These are phyloP conservation scores for Epinotia bilunana DNA, from an alignment of 2,888 invertebrate species.

Conservation along the genomic window DNA sequence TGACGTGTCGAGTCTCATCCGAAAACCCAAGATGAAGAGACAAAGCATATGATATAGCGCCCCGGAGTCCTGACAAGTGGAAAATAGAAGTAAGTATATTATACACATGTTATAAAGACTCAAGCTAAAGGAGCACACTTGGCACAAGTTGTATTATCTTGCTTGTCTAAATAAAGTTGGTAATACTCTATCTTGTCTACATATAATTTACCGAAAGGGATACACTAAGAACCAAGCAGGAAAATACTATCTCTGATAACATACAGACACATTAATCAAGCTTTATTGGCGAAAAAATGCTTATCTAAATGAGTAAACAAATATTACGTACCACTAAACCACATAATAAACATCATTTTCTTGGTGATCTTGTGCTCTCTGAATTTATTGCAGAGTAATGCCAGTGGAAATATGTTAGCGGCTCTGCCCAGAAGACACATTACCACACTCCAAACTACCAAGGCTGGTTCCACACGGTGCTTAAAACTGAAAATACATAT, in stretches of 20 bases:
- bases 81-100: conserved; percentile 8
- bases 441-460: conserved; percentile 97
- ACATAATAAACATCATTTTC: conserved; percentile 99
- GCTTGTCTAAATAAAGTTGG: neutral
- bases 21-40: conserved; percentile 97
- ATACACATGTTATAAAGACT: neutral
- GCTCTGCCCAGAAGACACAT: conserved; percentile 97
- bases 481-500: conserved; percentile 92
- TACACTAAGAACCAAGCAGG: too few relatives aligned
- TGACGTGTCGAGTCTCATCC: conserved; percentile 97
- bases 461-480: conserved; percentile 95
- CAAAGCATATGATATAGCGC: conserved; percentile 98
- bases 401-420: conserved; percentile 98
- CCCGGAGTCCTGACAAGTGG: conserved; percentile 89
- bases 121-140: neutral
- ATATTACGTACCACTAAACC: conserved; percentile 92
- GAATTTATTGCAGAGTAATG: conserved; percentile 96
- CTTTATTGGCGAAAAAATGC: too few relatives aligned
- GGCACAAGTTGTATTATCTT: neutral
- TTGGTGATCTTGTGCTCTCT: conserved; percentile 98
- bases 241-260: neutral
- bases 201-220: too few relatives aligned
- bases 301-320: conserved; percentile 1
- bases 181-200: neutral
- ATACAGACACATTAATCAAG: too few relatives aligned